Percentiles rank a stretch among this genome's conserved stretches.
Evolutionary conservation across 2,888 invertebrate genomes (phyloP).

Genomic region (Drosophila nigritarsus): DNA sequence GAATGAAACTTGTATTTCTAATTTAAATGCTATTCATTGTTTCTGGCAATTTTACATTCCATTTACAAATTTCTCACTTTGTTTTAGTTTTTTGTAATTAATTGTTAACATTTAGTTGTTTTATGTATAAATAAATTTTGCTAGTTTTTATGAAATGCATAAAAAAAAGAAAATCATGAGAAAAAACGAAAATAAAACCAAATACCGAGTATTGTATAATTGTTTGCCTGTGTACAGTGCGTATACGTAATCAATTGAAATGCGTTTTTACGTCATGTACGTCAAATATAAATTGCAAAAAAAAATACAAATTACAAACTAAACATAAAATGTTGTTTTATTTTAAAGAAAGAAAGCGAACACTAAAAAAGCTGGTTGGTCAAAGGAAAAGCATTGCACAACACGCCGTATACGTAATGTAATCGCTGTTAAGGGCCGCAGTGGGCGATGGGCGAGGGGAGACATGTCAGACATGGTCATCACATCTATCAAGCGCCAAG

Average conservation of each 20-base stretch:
- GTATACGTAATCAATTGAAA: slow-evolving; percentile 56
- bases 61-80: slow-evolving; percentile 21
- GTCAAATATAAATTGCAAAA: slow-evolving; percentile 53
- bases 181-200: slow-evolving; percentile 48
- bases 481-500: slow-evolving; percentile 55
- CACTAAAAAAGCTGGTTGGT: not conserved
- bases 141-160: slow-evolving; percentile 45
- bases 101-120: slow-evolving; percentile 50
- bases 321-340: slow-evolving; percentile 15
- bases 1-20: slow-evolving; percentile 10
- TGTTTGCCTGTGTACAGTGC: slow-evolving; percentile 52
- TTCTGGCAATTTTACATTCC: slow-evolving; percentile 41
- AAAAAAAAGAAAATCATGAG: slow-evolving; percentile 22
- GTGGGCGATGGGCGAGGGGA: not conserved
- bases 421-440: slow-evolving; percentile 38
- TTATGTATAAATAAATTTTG: slow-evolving; percentile 54
- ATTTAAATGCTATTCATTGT: slow-evolving; percentile 13
- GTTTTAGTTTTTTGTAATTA: slow-evolving; percentile 26
- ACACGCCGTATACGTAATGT: slow-evolving; percentile 61
- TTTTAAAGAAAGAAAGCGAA: not conserved
- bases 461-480: slow-evolving; percentile 2
- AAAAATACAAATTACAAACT: slow-evolving; percentile 23
- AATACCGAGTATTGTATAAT: slow-evolving; percentile 61
- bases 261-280: slow-evolving; percentile 24
- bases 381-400: slow-evolving; percentile 13